phyloP scores from a whole-genome alignment of 30 jellyfish, hydroid and myxozoan genomes.

The Hydractinia echinata region DNA sequence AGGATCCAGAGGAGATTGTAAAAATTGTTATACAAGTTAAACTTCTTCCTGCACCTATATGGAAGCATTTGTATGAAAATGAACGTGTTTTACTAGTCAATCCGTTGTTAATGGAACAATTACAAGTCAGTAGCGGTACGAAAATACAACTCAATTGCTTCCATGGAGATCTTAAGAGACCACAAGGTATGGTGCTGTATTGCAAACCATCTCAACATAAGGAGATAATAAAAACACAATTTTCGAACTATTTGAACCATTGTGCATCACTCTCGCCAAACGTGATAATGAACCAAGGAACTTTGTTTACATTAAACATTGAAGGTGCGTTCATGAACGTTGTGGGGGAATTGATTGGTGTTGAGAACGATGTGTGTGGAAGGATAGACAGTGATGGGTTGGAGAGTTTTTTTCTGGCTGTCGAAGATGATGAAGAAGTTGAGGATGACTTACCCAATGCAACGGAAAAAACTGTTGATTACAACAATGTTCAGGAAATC shows the following conservation, averaged over 20 bases:
- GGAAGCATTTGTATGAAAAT: constrained; percentile 18
- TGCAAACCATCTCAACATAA: neutral
- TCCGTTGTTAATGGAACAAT: constrained; percentile 25
- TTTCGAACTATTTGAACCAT: neutral
- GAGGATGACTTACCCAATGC: neutral
- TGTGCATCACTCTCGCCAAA: neutral
- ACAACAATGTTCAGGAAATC: neutral
- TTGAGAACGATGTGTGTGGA: constrained; percentile 27
- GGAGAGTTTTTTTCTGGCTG: neutral
- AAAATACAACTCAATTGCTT: constrained; percentile 18
- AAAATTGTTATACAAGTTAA: constrained; percentile 25
- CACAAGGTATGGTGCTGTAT: constrained; percentile 31
- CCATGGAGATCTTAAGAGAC: neutral
- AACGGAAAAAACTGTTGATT: neutral
- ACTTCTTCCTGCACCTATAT: constrained; percentile 9
- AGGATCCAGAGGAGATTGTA: neutral
- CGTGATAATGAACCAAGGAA: constrained; percentile 32
- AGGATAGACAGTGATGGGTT: neutral
- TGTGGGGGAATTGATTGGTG: constrained; percentile 32
- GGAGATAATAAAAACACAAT: neutral
- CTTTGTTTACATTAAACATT: constrained; percentile 13
- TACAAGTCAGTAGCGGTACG: constrained; percentile 25
- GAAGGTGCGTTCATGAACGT: neutral
- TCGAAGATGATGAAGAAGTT: constrained; percentile 26
- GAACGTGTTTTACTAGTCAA: constrained; percentile 1